Evolutionary conservation across 37 sponge, comb jelly and placozoan species (phyloP).

Genomic region (Hexactinellida sp.): DNA sequence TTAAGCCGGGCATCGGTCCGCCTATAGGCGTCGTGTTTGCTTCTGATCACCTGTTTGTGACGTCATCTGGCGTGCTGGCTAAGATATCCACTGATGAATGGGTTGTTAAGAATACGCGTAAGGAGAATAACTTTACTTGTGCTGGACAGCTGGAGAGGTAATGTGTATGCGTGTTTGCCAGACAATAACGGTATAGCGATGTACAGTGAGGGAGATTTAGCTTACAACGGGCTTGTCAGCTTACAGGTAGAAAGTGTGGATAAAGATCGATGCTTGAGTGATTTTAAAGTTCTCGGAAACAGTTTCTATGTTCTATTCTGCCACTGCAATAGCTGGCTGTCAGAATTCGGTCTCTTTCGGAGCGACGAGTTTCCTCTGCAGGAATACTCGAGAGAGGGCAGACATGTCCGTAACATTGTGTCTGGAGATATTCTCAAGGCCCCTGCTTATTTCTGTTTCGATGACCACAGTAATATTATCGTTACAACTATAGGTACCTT

Average conservation of each 20-base stretch:
- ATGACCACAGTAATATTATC: not conserved
- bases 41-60: not conserved
- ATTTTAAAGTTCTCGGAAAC: not conserved
- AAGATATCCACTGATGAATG: not conserved
- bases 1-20: not conserved
- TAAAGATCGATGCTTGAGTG: not conserved
- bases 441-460: conserved; percentile 7
- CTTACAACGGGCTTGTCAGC: not conserved
- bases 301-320: not conserved
- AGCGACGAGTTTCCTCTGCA: not conserved
- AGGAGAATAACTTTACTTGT: not conserved
- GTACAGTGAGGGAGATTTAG: not conserved
- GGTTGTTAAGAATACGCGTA: not conserved
- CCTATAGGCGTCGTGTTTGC: not conserved
- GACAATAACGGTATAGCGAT: not conserved
- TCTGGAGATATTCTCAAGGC: not conserved
- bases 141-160: not conserved
- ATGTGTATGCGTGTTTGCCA: not conserved
- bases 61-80: not conserved
- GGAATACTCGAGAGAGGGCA: not conserved
- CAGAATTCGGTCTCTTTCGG: not conserved
- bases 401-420: not conserved
- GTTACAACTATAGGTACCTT: not conserved
- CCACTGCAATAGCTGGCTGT: not conserved
- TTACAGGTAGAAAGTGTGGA: not conserved